These are phyloP conservation scores for Entelurus aequoreus DNA, from an alignment of 2,113 vertebrate genomes.

Conservation along the genomic window DNA sequence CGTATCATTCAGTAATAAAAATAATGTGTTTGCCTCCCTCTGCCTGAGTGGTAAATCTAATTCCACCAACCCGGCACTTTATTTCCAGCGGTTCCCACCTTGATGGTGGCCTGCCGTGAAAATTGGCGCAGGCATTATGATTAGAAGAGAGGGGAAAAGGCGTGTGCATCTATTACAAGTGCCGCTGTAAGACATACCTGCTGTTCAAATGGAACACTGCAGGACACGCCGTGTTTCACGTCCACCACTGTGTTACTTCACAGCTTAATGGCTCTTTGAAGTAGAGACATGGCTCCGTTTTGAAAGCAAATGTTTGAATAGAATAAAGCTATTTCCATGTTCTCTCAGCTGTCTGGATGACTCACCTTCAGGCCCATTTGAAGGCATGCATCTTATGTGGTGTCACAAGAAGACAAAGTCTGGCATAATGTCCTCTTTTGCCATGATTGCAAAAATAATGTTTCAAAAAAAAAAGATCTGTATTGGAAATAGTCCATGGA, in stretches of 20 bases:
- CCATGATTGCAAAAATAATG: conserved; percentile 40
- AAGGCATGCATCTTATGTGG: conserved; percentile 42
- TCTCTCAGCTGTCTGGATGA: conserved; percentile 29
- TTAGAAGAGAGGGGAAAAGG: conserved; percentile 18
- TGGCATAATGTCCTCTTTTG: conserved; percentile 17
- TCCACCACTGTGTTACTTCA: conserved; percentile 7
- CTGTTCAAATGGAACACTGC: conserved; percentile 24
- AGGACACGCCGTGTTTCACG: conserved; percentile 29
- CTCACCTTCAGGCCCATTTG: conserved; percentile 39
- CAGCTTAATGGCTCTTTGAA: conserved; percentile 26
- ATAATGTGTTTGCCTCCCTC: not conserved
- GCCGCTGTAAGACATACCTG: conserved; percentile 21
- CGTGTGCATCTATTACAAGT: conserved; percentile 33
- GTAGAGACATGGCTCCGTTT: conserved; percentile 33
- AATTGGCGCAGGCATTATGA: conserved; percentile 18
- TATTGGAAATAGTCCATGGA: too few species aligned
- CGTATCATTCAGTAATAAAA: conserved; percentile 5
- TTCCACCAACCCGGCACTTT: not conserved
- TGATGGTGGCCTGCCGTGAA: conserved; percentile 12
- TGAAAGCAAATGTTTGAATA: conserved; percentile 31
- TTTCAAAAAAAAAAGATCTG: too few species aligned
- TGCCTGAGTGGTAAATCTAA: not conserved
- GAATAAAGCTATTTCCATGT: conserved; percentile 23
- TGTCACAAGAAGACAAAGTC: conserved; percentile 36
- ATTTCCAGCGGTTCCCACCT: conserved; percentile 3